Evolutionary conservation across 1,140 invertebrate species (phyloP).

Genomic region (Mya arenaria): DNA sequence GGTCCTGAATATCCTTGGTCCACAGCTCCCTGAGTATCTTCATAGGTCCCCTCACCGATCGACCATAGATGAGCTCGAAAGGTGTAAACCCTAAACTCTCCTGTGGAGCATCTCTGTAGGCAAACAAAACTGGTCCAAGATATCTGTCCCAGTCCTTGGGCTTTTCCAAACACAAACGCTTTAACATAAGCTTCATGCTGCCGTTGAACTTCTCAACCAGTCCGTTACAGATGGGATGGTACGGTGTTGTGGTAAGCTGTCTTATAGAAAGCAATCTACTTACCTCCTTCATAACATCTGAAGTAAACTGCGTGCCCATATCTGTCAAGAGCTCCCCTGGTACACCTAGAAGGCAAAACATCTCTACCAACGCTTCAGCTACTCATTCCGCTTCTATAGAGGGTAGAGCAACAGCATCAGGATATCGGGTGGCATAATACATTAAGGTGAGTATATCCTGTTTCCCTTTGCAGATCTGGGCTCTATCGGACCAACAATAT

Average conservation of each 20-base stretch:
- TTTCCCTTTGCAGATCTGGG: conserved; percentile 8
- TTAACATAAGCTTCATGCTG: conserved; percentile 60
- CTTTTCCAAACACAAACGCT: conserved; percentile 41
- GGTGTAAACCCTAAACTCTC: conserved; percentile 65
- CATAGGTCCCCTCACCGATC: conserved; percentile 64
- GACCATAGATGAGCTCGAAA: conserved; percentile 71
- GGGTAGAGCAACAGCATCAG: conserved; percentile 45
- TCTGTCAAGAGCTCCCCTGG: conserved; percentile 67
- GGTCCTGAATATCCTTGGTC: conserved; percentile 53
- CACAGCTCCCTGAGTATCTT: conserved; percentile 62
- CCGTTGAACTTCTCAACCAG: conserved; percentile 64
- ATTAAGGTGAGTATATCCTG: conserved; percentile 31
- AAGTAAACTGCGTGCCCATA: conserved; percentile 55
- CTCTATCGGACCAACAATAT: conserved; percentile 6
- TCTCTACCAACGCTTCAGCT: conserved; percentile 46
- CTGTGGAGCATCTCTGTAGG: conserved; percentile 57
- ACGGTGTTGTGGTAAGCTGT: conserved; percentile 27
- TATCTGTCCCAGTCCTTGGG: conserved; percentile 63
- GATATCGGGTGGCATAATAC: conserved; percentile 51
- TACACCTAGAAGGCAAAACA: conserved; percentile 78
- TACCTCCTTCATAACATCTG: conserved; percentile 59
- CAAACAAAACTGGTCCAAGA: conserved; percentile 55
- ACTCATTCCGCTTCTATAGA: conserved; percentile 41
- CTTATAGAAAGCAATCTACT: conserved; percentile 22
- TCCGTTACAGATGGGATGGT: conserved; percentile 64